A percentile compares a stretch with the other conserved stretches of the same genome.
phyloP scores from a whole-genome alignment of 2,113 vertebrate species.

The Coptodon rendalli region DNA sequence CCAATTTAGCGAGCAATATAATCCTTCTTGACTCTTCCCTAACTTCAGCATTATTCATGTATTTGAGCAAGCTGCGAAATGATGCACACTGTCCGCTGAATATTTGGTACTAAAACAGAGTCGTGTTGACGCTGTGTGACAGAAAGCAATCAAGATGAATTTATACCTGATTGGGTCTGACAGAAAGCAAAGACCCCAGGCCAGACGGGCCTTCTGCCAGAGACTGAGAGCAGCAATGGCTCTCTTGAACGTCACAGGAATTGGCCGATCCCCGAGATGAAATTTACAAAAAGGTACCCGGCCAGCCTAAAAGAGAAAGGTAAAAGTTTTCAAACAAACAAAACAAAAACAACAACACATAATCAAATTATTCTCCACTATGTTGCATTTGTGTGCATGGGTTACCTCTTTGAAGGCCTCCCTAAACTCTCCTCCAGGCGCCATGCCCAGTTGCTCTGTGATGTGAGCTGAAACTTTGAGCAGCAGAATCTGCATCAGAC shows the following conservation, averaged over 20 bases:
- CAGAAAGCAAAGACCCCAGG: slow-evolving; percentile 96
- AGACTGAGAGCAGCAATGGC: slow-evolving; percentile 94
- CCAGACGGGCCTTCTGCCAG: slow-evolving; percentile 96
- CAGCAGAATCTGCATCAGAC: slow-evolving; percentile 97
- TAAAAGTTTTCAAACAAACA: not conserved
- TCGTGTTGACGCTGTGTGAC: not conserved
- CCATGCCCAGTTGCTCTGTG: slow-evolving; percentile 97
- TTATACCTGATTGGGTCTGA: slow-evolving; percentile 96
- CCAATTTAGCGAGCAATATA: not conserved
- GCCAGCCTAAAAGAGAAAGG: slow-evolving; percentile 75
- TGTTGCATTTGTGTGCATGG: not conserved
- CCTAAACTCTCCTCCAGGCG: slow-evolving; percentile 95
- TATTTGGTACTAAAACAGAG: not conserved
- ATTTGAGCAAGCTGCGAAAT: not conserved
- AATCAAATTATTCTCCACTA: not conserved
- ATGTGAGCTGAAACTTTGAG: slow-evolving; percentile 98
- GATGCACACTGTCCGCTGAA: not conserved
- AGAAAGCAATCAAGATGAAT: not conserved
- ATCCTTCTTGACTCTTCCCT: not conserved
- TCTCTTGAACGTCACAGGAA: slow-evolving; percentile 96
- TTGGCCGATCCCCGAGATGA: slow-evolving; percentile 94
- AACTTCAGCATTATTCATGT: not conserved
- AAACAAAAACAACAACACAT: not conserved
- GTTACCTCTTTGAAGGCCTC: slow-evolving; percentile 95
- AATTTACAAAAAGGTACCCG: slow-evolving; percentile 98